Conservation (phyloP, 1,140 invertebrate genomes). For the Dinoponera quadriceps region DNA sequence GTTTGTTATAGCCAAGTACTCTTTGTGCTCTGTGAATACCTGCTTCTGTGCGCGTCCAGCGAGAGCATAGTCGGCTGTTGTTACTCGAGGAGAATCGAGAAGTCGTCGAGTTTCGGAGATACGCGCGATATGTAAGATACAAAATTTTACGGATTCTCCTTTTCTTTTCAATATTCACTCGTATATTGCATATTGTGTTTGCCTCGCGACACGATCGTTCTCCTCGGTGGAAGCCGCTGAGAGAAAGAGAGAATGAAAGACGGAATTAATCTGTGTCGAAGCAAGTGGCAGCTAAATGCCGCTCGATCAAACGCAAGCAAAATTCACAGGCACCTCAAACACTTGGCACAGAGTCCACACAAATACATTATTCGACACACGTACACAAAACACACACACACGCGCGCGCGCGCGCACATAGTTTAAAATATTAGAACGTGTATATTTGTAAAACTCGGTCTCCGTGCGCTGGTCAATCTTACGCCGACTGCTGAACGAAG, state of each 20-base stretch:
- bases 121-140: constrained; percentile 12
- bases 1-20: constrained; percentile 83
- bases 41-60: constrained; percentile 68
- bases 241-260: not conserved
- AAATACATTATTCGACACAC: constrained; percentile 70
- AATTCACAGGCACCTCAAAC: constrained; percentile 68
- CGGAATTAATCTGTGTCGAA: constrained; percentile 5
- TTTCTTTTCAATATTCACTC: constrained; percentile 12
- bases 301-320: constrained; percentile 28
- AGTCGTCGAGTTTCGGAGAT: constrained; percentile 16
- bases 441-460: constrained; percentile 72
- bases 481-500: constrained; percentile 23
- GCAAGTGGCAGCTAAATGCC: constrained; percentile 23
- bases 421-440: constrained; percentile 64
- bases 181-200: constrained; percentile 14
- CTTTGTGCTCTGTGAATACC: constrained; percentile 81
- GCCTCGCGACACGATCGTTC: constrained; percentile 10
- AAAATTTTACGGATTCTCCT: constrained; percentile 42
- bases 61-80: constrained; percentile 20
- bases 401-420: constrained; percentile 61
- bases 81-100: constrained; percentile 27
- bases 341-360: constrained; percentile 72
- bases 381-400: constrained; percentile 51
- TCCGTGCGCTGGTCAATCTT: constrained; percentile 60
- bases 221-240: not conserved